Evolutionary conservation across 2,888 invertebrate genomes (phyloP).

Genomic region (Cacoxenus indagator): DNA sequence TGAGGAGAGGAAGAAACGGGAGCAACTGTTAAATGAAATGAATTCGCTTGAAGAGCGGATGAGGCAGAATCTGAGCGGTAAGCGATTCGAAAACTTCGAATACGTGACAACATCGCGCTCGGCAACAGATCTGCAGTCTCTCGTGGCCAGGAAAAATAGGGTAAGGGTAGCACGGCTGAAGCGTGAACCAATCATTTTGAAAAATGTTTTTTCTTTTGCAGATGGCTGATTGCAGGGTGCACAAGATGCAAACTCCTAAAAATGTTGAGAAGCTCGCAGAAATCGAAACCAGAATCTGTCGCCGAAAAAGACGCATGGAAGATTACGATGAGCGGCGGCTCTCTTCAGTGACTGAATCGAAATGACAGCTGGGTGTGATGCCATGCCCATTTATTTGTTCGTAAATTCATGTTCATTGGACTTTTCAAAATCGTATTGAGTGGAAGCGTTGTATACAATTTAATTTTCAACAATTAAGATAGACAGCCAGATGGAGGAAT

Average conservation of each 20-base stretch:
- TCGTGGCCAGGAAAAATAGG: no score
- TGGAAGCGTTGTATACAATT: no score
- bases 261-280: slow-evolving; percentile 36
- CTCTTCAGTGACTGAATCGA: no score
- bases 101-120: slow-evolving; percentile 33
- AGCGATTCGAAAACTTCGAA: slow-evolving; percentile 35
- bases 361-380: no score
- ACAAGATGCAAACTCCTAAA: slow-evolving; percentile 43
- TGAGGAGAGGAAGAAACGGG: slow-evolving; percentile 47
- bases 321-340: slow-evolving; percentile 65
- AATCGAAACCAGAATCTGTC: slow-evolving; percentile 52
- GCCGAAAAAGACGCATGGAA: slow-evolving; percentile 59
- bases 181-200: slow-evolving; percentile 34
- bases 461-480: no score
- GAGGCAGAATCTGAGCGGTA: slow-evolving; percentile 44
- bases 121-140: no score
- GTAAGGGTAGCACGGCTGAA: slow-evolving; percentile 49
- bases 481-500: no score
- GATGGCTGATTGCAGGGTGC: slow-evolving; percentile 39
- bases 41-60: slow-evolving; percentile 37
- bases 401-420: no score
- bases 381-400: no score
- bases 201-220: no score
- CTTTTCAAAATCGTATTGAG: no score
- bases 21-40: slow-evolving; percentile 42